Evolutionary conservation across 2,888 invertebrate genomes (phyloP).

Genomic region (Nysson spinosus): DNA sequence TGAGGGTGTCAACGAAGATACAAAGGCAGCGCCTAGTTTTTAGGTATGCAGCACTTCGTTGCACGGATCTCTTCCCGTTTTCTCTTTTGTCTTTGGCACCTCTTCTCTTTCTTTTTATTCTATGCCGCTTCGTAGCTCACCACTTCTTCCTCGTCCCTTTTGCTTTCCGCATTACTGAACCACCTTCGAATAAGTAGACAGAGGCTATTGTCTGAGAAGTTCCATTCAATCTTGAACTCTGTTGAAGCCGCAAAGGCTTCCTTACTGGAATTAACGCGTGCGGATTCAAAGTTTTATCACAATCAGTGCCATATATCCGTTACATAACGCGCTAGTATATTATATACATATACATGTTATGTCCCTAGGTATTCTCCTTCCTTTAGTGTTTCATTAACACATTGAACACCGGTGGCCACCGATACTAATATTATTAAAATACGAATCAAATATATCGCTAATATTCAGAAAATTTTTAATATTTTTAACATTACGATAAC

Average conservation of each 20-base stretch:
- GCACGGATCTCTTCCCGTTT: slow-evolving; percentile 25
- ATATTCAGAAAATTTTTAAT: no score
- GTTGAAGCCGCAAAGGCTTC: slow-evolving; percentile 61
- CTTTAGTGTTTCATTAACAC: no score
- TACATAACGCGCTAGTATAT: slow-evolving; percentile 25
- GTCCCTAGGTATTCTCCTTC: no score
- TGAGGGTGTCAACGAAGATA: slow-evolving; percentile 34
- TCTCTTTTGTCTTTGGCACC: slow-evolving; percentile 4
- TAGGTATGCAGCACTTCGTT: slow-evolving; percentile 40
- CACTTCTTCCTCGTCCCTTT: slow-evolving; percentile 21
- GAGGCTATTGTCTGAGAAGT: slow-evolving; percentile 67
- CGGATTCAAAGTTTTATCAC: slow-evolving; percentile 62
- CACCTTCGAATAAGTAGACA: slow-evolving; percentile 50
- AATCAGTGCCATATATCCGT: slow-evolving; percentile 28
- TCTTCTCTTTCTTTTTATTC: slow-evolving; percentile 10
- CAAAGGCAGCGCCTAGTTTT: slow-evolving; percentile 48
- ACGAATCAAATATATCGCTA: no score
- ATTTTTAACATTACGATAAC: no score
- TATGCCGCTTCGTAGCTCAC: no score
- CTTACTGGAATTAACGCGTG: slow-evolving; percentile 45
- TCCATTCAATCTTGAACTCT: slow-evolving; percentile 66
- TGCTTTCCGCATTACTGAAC: slow-evolving; percentile 38
- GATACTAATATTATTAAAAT: no score
- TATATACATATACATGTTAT: no score
- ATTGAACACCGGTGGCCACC: no score